A percentile compares a stretch with the other conserved stretches of the same genome.
These are phyloP conservation scores for Isurus oxyrinchus DNA, from an alignment of 2,113 vertebrate genomes.

Conservation along the genomic window DNA sequence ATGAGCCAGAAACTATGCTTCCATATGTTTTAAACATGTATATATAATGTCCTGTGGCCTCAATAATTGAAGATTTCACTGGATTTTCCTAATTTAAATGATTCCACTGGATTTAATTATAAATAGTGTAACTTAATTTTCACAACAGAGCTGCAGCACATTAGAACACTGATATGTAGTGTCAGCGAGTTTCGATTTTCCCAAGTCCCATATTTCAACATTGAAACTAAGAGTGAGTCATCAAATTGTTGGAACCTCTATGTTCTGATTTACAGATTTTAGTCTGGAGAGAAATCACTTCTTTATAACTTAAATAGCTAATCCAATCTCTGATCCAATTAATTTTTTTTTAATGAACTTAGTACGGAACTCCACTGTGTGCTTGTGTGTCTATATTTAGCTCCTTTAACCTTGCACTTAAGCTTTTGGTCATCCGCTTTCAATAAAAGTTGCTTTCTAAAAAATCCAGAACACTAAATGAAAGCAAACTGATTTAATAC, in stretches of 20 bases:
- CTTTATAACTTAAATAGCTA: neutral
- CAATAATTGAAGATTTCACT: neutral
- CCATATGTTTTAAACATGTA: neutral
- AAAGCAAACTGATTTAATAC: neutral
- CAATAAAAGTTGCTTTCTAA: neutral
- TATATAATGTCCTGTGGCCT: neutral
- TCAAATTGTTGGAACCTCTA: neutral
- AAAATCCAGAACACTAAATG: neutral
- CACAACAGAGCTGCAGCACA: neutral
- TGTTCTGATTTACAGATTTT: neutral
- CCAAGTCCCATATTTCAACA: neutral
- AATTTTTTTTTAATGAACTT: neutral
- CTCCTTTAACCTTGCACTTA: neutral
- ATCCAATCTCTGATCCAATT: neutral
- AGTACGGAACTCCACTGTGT: neutral
- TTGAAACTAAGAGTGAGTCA: neutral
- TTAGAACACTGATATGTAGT: neutral
- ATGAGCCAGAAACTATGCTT: neutral
- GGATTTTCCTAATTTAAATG: neutral
- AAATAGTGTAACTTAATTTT: neutral
- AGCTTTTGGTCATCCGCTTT: neutral
- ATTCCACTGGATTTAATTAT: neutral
- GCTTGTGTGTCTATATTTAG: neutral
- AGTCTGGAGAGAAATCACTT: neutral
- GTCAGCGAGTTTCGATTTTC: neutral